phyloP scores from a whole-genome alignment of 2,113 vertebrate genomes.

The Odontesthes bonariensis region DNA sequence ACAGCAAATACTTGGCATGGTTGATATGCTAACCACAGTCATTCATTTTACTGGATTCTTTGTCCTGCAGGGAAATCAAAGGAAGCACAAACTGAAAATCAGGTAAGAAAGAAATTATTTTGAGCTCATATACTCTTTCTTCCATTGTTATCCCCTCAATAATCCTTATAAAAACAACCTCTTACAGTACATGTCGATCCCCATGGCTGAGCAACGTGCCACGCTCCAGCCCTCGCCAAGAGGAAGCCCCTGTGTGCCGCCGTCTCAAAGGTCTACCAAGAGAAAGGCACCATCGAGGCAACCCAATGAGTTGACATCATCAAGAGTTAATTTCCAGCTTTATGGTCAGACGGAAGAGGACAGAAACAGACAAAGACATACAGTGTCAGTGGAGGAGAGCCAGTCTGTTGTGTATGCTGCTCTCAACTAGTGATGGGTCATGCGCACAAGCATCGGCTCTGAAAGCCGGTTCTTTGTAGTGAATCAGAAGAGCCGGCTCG shows the following conservation, averaged over 20 bases:
- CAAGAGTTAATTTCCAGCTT: background rate
- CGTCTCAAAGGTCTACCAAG: conserved; percentile 6
- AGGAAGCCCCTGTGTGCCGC: conserved; percentile 24
- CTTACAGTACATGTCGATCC: conserved; percentile 54
- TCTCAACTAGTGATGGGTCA: too few relatives aligned
- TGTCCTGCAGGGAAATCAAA: conserved; percentile 35
- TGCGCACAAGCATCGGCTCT: too few relatives aligned
- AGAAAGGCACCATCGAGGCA: conserved; percentile 11
- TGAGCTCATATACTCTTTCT: background rate
- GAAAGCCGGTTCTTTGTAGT: too few relatives aligned
- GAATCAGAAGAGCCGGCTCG: too few relatives aligned
- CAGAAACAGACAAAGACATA: background rate
- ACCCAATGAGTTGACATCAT: background rate
- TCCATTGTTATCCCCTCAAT: background rate
- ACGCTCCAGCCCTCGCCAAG: conserved; percentile 1
- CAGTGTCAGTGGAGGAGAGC: background rate
- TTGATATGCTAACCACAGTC: background rate
- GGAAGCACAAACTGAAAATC: conserved; percentile 34
- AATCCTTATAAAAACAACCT: background rate
- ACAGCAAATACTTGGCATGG: background rate
- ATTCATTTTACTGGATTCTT: conserved; percentile 14
- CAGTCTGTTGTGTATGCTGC: conserved; percentile 71
- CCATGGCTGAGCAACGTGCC: conserved; percentile 23
- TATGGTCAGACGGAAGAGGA: background rate
- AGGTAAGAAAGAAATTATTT: conserved; percentile 53